Percentiles rank a stretch among this genome's conserved stretches.
These are phyloP conservation scores for Caracal caracal DNA, from an alignment of 2,113 vertebrate genomes.

Conservation along the genomic window DNA sequence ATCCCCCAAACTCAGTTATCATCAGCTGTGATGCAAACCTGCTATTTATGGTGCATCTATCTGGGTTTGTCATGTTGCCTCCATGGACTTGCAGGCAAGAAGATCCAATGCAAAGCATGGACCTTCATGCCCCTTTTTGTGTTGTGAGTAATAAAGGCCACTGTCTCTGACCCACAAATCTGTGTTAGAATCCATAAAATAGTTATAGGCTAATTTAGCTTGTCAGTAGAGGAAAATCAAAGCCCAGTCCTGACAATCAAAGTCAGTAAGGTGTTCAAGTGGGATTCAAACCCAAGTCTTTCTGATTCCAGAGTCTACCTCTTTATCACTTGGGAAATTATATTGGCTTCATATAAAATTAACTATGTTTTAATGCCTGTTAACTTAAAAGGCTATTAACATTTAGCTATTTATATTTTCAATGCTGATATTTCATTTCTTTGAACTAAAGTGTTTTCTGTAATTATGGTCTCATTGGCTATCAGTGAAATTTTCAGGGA, in stretches of 20 bases:
- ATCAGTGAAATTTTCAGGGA: background rate
- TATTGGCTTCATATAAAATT: background rate
- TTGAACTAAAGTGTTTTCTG: background rate
- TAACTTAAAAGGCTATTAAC: background rate
- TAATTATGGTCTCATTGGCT: background rate
- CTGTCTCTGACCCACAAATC: background rate
- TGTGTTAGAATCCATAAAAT: background rate
- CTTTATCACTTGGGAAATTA: background rate
- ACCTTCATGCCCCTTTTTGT: background rate
- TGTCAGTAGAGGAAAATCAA: background rate
- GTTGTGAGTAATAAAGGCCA: background rate
- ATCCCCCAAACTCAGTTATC: background rate
- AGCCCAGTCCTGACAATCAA: background rate
- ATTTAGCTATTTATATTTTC: background rate
- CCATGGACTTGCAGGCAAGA: background rate
- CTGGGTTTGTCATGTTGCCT: background rate
- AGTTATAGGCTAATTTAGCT: background rate
- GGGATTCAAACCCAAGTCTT: background rate
- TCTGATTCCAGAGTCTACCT: background rate
- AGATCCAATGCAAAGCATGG: background rate
- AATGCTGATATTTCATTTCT: conserved; percentile 17
- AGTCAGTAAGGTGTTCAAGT: background rate
- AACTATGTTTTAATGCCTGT: background rate
- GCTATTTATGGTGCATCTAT: background rate
- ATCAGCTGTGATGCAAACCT: background rate